Percentiles rank a stretch among this genome's conserved stretches.
Conservation (phyloP, 2,888 invertebrate genomes). For the Chrysolina americana region DNA sequence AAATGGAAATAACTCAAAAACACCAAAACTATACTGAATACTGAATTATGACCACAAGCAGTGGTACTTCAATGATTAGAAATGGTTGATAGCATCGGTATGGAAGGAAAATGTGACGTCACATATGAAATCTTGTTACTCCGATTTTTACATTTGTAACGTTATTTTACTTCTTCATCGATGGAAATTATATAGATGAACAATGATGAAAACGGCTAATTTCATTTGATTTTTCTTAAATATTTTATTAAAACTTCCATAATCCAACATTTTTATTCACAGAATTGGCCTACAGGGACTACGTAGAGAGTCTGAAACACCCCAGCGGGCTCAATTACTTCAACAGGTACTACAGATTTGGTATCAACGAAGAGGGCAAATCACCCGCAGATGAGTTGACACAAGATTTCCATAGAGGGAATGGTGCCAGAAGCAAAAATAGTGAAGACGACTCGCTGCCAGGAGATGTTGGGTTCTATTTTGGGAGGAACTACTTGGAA, state of each 20-base stretch:
- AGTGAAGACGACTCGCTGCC: constrained; percentile 9
- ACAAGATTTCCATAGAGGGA: background rate
- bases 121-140: too few species aligned
- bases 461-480: constrained; percentile 55
- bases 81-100: too few species aligned
- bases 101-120: too few species aligned
- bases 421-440: background rate
- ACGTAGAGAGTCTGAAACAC: constrained; percentile 55
- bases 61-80: too few species aligned
- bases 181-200: too few species aligned
- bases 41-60: too few species aligned
- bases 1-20: too few species aligned
- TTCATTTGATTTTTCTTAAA: too few species aligned
- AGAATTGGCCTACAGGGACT: constrained; percentile 52
- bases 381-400: background rate
- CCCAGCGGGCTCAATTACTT: constrained; percentile 53
- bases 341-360: constrained; percentile 47
- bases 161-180: too few species aligned
- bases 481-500: constrained; percentile 65
- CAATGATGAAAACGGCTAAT: too few species aligned
- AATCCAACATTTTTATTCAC: constrained; percentile 12
- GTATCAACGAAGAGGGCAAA: background rate
- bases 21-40: too few species aligned
- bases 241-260: background rate
- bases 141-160: too few species aligned